Evolutionary conservation across 2,888 invertebrate genomes (phyloP), one percentile per base, ranked within the genome.

Genomic region (Hofmannophila pseudospretella): DNA sequence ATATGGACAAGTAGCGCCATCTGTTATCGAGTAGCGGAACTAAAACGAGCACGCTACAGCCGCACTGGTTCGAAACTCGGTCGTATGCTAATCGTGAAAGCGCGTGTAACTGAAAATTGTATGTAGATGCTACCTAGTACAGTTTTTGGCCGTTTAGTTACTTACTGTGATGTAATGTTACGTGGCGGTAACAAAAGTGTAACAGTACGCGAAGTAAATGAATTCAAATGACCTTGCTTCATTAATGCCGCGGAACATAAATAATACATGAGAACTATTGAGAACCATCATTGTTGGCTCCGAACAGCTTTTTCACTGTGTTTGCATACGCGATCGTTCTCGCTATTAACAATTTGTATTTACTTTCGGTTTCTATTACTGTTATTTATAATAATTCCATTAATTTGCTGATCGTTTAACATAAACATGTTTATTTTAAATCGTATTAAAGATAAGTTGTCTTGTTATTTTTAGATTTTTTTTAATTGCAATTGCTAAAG

Each of bases 181-280:
- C 22, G 7, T 13, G n/a, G 20, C 9, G 4, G 23, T n/a, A n/a
- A 10, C n/a, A 9, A 7, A 32, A 16, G 20, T 22, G 32, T 26
- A 32, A 11, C 13, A 28, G 28, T 37, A 13, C 3, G 52, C 55
- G 52, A 66, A 70, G 74, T 60, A 75, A 79, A 80, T 74, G 67
- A 68, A 78, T 79, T 74, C 74, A 73, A 68, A 70, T 73, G 84
- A 81, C 81, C 84, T 82, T 82, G 82, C 68, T 68, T 78, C 77
- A 80, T 84, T 80, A 80, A 79, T 74, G 71, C 75, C 49, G 16
- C 49, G 53, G 51, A 49, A 49, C 51, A 76, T 81, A 73, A 71
- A 84, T 82, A 68, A 84, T 64, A 81, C 78, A 80, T 80, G 79
- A 78, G 72, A 55, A n/a, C n/a, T n/a, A n/a, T n/a, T 80, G 79